Conservation (phyloP, 2,797 vertebrate species). For the Semaprochilodus insignis region DNA sequence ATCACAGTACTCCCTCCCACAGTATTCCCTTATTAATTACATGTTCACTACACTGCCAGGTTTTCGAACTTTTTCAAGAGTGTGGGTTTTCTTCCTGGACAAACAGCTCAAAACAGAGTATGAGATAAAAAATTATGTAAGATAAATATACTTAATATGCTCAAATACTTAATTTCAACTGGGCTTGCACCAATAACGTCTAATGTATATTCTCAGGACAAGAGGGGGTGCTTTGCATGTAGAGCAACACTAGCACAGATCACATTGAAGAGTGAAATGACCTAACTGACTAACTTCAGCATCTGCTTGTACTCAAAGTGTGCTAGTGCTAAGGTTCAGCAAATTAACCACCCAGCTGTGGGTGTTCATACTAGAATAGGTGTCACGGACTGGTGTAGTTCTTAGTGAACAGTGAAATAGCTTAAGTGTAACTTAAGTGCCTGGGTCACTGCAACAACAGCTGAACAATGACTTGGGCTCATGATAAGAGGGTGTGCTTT, state of each 20-base stretch:
- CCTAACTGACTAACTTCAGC: too few species aligned
- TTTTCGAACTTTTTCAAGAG: neutral
- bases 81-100: neutral
- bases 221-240: neutral
- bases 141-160: too few species aligned
- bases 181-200: too few species aligned
- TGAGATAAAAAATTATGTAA: neutral
- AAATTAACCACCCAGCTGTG: too few species aligned
- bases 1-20: too few species aligned
- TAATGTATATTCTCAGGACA: neutral
- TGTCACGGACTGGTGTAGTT: too few species aligned
- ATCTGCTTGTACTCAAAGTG: too few species aligned
- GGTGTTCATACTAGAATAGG: too few species aligned
- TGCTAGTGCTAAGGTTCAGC: too few species aligned
- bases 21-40: neutral
- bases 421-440: neutral
- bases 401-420: too few species aligned
- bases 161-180: too few species aligned
- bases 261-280: too few species aligned
- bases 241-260: neutral
- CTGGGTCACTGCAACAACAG: neutral
- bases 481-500: neutral
- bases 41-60: neutral
- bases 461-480: neutral
- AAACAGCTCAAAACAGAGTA: neutral